These are phyloP conservation scores for Apaloderma vittatum DNA, from an alignment of 2,113 vertebrate species.

Conservation along the genomic window DNA sequence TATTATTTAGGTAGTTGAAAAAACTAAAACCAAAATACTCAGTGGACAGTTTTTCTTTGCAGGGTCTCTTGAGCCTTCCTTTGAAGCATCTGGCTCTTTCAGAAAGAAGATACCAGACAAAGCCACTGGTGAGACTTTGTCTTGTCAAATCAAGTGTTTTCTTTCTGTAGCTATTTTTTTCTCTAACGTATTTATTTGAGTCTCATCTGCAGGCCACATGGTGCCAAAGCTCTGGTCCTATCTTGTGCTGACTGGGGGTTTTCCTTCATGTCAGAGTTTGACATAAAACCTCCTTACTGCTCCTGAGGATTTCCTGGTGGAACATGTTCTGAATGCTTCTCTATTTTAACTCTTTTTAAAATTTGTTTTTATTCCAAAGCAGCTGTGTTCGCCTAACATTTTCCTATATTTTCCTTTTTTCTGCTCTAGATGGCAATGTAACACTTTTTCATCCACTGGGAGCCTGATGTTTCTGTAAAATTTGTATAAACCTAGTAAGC, in stretches of 20 bases:
- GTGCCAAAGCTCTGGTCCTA: background rate
- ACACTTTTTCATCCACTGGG: constrained; percentile 23
- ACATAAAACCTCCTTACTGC: background rate
- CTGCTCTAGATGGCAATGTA: constrained; percentile 69
- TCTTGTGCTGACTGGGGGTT: background rate
- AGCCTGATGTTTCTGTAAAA: constrained; percentile 29
- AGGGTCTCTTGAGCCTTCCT: background rate
- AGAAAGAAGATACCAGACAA: background rate
- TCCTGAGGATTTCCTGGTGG: background rate
- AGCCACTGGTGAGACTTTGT: background rate
- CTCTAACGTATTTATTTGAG: background rate
- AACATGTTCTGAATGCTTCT: background rate
- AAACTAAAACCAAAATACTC: background rate
- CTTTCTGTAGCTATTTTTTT: background rate
- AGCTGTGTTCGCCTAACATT: background rate
- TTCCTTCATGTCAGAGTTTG: background rate
- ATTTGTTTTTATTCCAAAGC: background rate
- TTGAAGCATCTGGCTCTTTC: background rate
- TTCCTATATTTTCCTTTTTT: constrained; percentile 29
- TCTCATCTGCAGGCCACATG: background rate
- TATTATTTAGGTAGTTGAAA: background rate
- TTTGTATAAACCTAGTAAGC: background rate
- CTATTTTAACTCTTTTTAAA: background rate
- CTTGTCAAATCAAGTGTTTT: constrained; percentile 4
- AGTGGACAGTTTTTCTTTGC: background rate